Evolutionary conservation across 2,888 invertebrate species (phyloP).

Genomic region (Callosobruchus maculatus): DNA sequence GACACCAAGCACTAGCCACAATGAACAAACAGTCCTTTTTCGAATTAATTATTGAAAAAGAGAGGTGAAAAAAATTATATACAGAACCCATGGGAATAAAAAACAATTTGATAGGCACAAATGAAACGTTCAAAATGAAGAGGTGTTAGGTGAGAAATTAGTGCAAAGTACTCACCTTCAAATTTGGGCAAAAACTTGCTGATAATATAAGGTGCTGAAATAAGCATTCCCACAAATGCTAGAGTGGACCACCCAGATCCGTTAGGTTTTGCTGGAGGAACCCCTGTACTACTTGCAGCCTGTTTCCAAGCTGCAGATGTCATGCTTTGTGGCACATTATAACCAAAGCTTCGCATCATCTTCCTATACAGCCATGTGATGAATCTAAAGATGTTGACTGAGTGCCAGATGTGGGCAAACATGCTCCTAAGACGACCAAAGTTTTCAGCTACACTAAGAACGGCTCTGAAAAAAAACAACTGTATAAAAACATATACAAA

Average conservation of each 20-base stretch:
- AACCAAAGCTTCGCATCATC: slow-evolving; percentile 66
- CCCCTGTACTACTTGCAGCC: slow-evolving; percentile 42
- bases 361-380: slow-evolving; percentile 78
- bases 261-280: slow-evolving; percentile 27
- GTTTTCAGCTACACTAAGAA: slow-evolving; percentile 94
- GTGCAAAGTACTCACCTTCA: slow-evolving; percentile 57
- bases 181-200: slow-evolving; percentile 73
- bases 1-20: too few relatives aligned
- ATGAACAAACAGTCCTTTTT: too few relatives aligned
- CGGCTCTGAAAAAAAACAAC: slow-evolving; percentile 59
- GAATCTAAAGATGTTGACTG: slow-evolving; percentile 73
- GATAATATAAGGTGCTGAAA: slow-evolving; percentile 89
- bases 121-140: too few relatives aligned
- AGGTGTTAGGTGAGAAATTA: too few relatives aligned
- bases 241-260: slow-evolving; percentile 81
- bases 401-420: slow-evolving; percentile 83
- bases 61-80: too few relatives aligned
- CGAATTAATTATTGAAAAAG: too few relatives aligned
- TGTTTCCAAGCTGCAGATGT: slow-evolving; percentile 48
- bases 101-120: too few relatives aligned
- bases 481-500: background rate
- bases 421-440: slow-evolving; percentile 79
- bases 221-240: slow-evolving; percentile 82
- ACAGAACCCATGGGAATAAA: too few relatives aligned
- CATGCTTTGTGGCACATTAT: slow-evolving; percentile 44